Evolutionary conservation across 2,888 invertebrate species (phyloP).

Genomic region (Parnassius glacialis): DNA sequence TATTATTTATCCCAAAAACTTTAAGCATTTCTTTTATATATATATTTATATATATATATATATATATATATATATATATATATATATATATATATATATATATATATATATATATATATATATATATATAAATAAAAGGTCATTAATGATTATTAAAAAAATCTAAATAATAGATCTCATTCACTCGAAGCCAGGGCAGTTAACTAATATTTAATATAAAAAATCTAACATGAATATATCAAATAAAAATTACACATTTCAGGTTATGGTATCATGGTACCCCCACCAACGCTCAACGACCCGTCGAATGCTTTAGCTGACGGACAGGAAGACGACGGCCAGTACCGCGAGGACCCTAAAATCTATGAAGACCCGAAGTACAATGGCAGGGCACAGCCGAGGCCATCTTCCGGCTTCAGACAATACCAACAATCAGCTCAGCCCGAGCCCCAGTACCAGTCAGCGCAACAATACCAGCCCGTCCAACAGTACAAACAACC

Average conservation of each 20-base stretch:
- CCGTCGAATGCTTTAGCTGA: conserved; percentile 77
- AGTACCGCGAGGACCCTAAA: conserved; percentile 91
- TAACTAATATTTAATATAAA: too few relatives aligned
- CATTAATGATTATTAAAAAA: too few relatives aligned
- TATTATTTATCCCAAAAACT: too few relatives aligned
- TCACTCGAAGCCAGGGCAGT: too few relatives aligned
- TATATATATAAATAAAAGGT: too few relatives aligned
- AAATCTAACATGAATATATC: too few relatives aligned
- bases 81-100: too few relatives aligned
- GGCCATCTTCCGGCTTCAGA: conserved; percentile 45
- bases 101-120: too few relatives aligned
- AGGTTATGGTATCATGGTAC: conserved; percentile 87
- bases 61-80: too few relatives aligned
- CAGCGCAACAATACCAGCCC: conserved; percentile 40
- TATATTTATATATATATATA: too few relatives aligned
- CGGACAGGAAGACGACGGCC: conserved; percentile 90
- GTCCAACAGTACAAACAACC: conserved; percentile 36
- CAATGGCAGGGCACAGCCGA: conserved; percentile 58
- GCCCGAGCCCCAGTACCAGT: conserved; percentile 37
- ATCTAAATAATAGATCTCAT: too few relatives aligned
- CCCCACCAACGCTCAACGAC: conserved; percentile 87
- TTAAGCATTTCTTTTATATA: too few relatives aligned
- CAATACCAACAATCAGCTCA: conserved; percentile 51
- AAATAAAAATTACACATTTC: conserved; percentile 35
- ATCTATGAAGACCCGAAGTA: conserved; percentile 88